A percentile compares a stretch with the other conserved stretches of the same genome.
Evolutionary conservation across 2,797 vertebrate genomes (phyloP).

Genomic region (Cuculus canorus): DNA sequence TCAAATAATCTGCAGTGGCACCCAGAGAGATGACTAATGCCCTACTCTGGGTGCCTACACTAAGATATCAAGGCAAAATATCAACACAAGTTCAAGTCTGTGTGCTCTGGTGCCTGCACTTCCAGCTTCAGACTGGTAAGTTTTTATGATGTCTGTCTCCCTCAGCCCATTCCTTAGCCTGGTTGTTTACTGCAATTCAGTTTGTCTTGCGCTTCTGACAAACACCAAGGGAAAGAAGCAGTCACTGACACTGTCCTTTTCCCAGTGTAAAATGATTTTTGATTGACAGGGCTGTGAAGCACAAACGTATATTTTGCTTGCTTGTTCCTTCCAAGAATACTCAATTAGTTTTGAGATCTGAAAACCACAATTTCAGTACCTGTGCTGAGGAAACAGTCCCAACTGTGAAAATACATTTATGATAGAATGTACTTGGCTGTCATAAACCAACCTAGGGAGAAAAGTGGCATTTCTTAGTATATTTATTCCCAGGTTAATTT

Average conservation of each 20-base stretch:
- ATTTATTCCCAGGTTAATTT: neutral
- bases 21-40: neutral
- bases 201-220: neutral
- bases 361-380: neutral
- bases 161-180: neutral
- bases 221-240: neutral
- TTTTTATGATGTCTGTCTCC: neutral
- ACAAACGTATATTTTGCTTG: neutral
- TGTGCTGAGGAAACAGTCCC: neutral
- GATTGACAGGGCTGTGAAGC: conserved; percentile 20
- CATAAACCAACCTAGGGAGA: neutral
- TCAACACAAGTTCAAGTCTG: neutral
- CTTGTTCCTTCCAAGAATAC: conserved; percentile 18
- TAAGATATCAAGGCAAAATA: neutral
- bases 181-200: neutral
- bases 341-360: neutral
- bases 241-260: neutral
- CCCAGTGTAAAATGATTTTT: neutral
- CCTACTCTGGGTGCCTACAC: neutral
- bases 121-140: neutral
- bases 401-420: neutral
- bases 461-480: neutral
- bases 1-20: neutral
- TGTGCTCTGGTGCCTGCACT: neutral
- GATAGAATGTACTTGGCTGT: neutral